phyloP scores from a whole-genome alignment of 53 echinoderm and acorn worm species.

The Echinometra lucunter region DNA sequence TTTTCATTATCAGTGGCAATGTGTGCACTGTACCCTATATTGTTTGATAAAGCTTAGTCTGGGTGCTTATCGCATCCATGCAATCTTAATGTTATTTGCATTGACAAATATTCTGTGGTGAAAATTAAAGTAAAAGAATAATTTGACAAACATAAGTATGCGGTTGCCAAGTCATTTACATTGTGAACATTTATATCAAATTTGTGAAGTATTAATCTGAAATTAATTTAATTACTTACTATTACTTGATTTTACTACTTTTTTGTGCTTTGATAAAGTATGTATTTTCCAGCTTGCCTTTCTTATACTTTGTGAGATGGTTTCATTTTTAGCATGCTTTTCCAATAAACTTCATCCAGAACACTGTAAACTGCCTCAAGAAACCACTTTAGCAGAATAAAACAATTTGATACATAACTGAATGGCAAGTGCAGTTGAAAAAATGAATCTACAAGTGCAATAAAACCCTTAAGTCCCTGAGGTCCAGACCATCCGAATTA shows the following conservation, averaged over 20 bases:
- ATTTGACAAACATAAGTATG: background rate
- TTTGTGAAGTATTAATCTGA: background rate
- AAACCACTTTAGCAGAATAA: too few species aligned
- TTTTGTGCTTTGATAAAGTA: too few species aligned
- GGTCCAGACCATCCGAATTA: too few species aligned
- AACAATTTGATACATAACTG: too few species aligned
- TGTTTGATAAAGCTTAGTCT: background rate
- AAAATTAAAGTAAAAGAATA: slow-evolving; percentile 11
- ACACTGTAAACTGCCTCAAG: too few species aligned
- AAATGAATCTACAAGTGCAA: too few species aligned
- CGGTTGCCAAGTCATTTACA: background rate
- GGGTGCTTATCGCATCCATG: slow-evolving; percentile 25
- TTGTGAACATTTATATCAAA: background rate
- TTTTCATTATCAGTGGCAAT: background rate
- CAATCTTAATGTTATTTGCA: background rate
- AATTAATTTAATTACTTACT: too few species aligned
- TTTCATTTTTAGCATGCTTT: background rate
- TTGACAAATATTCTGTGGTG: background rate
- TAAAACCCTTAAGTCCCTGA: too few species aligned
- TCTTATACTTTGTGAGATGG: background rate
- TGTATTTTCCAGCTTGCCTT: too few species aligned
- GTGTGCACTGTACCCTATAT: background rate
- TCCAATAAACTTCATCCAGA: too few species aligned
- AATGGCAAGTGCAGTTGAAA: too few species aligned
- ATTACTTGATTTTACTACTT: too few species aligned